Evolutionary conservation across 2,113 vertebrate species (phyloP), one percentile per base, ranked within the genome.

Genomic region (Corvus cornix): DNA sequence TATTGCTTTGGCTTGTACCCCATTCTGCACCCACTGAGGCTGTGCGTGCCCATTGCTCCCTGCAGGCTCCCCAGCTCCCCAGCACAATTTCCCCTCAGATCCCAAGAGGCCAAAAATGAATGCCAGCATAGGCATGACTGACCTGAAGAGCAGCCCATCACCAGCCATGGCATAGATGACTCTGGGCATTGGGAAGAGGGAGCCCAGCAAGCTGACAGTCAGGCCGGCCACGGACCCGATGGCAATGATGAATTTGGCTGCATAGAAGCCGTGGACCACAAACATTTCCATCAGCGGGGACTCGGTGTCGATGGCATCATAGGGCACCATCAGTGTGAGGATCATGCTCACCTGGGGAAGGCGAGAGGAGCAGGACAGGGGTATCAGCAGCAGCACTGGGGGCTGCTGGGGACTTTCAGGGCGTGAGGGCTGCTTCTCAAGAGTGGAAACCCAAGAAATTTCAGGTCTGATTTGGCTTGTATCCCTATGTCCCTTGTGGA

Each of bases 241-340:
- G 14, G 99, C 99, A 84, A 99, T 99, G 0, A 98, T 96, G 95
- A 99, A 99, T 85, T 99, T 99, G 64, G 99, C 99, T 37, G 98
- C 98, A 0, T 98, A 97, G 97, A 99, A 99, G 35, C 99, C 99
- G 0, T 99, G 99, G 51, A 90, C 97, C 6, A 98, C 99, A 51
- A 99, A 99, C 99, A 99, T 99, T 97, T 99, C 99, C 99, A 99
- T 99, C 94, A 99, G 98, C 0, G 99, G 99, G 26, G 99, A 99
- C 39, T 99, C 99, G 0, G 99, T 98, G 59, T 99, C 99, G 0
- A 99, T 99, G 90, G 98, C 98, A 33, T 99, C 95, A 13, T 98
- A 99, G 3, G 99, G 99, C 74, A 99, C 99, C 99, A 99, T 98
- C 91, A 99, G 98, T 0, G 99, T 99, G 94, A 99, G 97, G 97